Conservation (phyloP, 1,140 invertebrate species). For the Zaprionus capensis region DNA sequence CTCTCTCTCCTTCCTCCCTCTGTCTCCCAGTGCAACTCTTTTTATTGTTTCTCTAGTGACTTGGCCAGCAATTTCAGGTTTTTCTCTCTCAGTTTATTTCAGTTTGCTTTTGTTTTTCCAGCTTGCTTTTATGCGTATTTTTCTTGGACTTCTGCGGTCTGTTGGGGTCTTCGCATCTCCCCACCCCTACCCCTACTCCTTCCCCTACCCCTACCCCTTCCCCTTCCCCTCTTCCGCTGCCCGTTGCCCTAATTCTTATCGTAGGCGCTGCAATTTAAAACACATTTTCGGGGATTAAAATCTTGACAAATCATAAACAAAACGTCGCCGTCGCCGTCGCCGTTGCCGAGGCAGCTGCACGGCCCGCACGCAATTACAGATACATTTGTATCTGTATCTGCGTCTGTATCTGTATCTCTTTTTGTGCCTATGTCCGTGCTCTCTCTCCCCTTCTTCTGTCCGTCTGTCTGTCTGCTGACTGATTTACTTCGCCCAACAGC, state of each 20-base stretch:
- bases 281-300: conserved; percentile 61
- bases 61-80: conserved; percentile 34
- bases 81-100: conserved; percentile 3
- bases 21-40: conserved; percentile 17
- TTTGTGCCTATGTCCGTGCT: not conserved
- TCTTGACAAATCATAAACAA: conserved; percentile 81
- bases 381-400: conserved; percentile 51
- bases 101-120: not conserved
- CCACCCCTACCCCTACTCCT: too few species aligned
- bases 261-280: conserved; percentile 62
- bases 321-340: conserved; percentile 27
- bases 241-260: conserved; percentile 39
- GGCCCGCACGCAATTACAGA: conserved; percentile 52
- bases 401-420: conserved; percentile 16
- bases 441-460: not conserved
- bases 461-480: conserved; percentile 30
- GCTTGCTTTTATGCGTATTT: not conserved
- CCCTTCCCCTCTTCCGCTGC: too few species aligned
- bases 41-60: not conserved
- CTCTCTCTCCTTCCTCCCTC: not conserved
- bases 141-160: conserved; percentile 9
- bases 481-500: conserved; percentile 44
- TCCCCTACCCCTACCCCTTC: too few species aligned
- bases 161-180: too few species aligned
- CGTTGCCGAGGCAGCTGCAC: conserved; percentile 34